A percentile compares a stretch with the other conserved stretches of the same genome.
Conservation (phyloP, 1,140 invertebrate species). For the Trialeurodes vaporariorum region DNA sequence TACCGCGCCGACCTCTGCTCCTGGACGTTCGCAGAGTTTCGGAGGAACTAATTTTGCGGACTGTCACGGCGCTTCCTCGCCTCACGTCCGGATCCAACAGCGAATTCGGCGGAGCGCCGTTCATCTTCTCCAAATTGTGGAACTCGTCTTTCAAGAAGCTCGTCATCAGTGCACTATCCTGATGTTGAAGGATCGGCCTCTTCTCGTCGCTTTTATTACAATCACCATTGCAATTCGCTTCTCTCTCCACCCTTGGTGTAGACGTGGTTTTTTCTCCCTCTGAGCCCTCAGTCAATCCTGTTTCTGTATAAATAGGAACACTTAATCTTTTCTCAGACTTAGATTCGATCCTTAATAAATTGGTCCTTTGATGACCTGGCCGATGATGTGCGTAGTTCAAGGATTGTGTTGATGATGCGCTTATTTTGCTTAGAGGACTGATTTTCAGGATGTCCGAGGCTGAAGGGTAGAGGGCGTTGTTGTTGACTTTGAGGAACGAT, state of each 20-base stretch:
- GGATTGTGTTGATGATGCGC: not conserved
- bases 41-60: not conserved
- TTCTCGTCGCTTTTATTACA: not conserved
- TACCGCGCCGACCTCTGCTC: conserved; percentile 28
- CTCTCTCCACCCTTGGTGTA: not conserved
- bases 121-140: not conserved
- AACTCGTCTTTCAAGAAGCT: not conserved
- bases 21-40: not conserved
- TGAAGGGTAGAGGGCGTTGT: conserved; percentile 60
- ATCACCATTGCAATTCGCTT: not conserved
- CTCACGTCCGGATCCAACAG: not conserved
- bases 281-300: too few species aligned
- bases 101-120: not conserved
- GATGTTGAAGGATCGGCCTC: not conserved
- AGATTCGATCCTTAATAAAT: not conserved
- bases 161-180: not conserved
- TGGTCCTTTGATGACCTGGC: not conserved
- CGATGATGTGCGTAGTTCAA: not conserved
- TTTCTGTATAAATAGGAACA: not conserved
- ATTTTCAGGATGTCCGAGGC: conserved; percentile 54
- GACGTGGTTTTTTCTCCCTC: too few species aligned
- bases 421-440: conserved; percentile 32
- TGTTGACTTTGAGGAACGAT: conserved; percentile 38
- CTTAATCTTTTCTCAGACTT: not conserved
- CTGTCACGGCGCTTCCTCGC: not conserved